These are phyloP conservation scores for Hoplostethus atlanticus DNA, from an alignment of 2,797 vertebrate species.

Conservation along the genomic window DNA sequence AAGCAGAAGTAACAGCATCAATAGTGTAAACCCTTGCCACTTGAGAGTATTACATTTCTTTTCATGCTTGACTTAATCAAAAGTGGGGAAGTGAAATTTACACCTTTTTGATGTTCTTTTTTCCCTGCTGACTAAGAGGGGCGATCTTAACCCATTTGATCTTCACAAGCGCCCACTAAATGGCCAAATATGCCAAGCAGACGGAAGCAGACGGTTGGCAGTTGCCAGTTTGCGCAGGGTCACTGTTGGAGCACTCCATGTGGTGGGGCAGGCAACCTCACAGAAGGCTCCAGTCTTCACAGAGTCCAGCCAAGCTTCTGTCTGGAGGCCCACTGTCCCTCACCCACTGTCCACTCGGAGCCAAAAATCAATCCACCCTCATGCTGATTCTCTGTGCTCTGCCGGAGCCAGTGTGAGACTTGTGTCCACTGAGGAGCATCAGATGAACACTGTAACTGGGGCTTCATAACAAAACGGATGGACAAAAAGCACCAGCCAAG, in stretches of 20 bases:
- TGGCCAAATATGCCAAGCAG: conserved; percentile 99
- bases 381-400: conserved; percentile 74
- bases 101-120: conserved; percentile 99
- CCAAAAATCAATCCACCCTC: conserved; percentile 81
- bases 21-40: conserved; percentile 99
- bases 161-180: conserved; percentile 98
- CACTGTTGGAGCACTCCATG: conserved; percentile 88
- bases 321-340: conserved; percentile 78
- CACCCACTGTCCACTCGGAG: conserved; percentile 72
- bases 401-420: conserved; percentile 75
- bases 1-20: conserved; percentile 99
- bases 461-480: conserved; percentile 75
- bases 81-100: conserved; percentile 99
- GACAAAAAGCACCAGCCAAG: conserved; percentile 76
- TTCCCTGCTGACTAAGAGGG: conserved; percentile 97
- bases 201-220: conserved; percentile 97
- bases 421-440: conserved; percentile 77
- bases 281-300: conserved; percentile 83
- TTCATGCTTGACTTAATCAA: conserved; percentile 99
- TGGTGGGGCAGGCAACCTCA: conserved; percentile 85
- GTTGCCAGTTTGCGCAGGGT: conserved; percentile 95
- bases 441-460: conserved; percentile 77
- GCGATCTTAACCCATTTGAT: conserved; percentile 99
- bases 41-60: conserved; percentile 99
- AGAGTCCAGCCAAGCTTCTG: conserved; percentile 84